phyloP scores from a whole-genome alignment of 1,140 invertebrate species.

The Leptinotarsa lineolata region DNA sequence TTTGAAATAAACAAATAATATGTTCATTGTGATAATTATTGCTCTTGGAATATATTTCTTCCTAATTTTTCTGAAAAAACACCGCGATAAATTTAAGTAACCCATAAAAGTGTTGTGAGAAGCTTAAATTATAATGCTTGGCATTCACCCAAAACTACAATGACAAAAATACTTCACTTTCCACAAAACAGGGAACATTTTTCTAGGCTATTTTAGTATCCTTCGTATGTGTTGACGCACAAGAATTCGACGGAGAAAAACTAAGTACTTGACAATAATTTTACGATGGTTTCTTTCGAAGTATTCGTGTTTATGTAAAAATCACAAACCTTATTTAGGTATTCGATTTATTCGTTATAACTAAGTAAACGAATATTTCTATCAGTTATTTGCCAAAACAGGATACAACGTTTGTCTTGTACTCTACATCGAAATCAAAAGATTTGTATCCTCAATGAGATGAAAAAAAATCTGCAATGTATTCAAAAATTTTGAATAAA shows the following conservation, averaged over 20 bases:
- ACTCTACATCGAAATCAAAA: no score
- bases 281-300: background rate
- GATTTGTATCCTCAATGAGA: no score
- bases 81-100: conserved; percentile 10
- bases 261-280: no score
- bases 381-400: no score
- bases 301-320: no score
- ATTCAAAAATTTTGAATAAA: no score
- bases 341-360: no score
- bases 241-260: conserved; percentile 3
- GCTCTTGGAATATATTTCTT: background rate
- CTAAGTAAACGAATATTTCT: no score
- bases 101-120: conserved; percentile 11
- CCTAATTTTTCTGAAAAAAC: background rate
- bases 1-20: no score
- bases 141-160: conserved; percentile 11
- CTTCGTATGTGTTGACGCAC: conserved; percentile 1
- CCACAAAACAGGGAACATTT: conserved; percentile 5
- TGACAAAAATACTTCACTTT: conserved; percentile 16
- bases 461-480: no score
- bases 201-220: background rate
- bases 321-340: no score
- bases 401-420: no score
- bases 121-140: conserved; percentile 11
- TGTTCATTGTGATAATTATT: background rate